These are phyloP conservation scores for Epinephelus moara DNA, from an alignment of 2,113 vertebrate genomes.

Conservation along the genomic window DNA sequence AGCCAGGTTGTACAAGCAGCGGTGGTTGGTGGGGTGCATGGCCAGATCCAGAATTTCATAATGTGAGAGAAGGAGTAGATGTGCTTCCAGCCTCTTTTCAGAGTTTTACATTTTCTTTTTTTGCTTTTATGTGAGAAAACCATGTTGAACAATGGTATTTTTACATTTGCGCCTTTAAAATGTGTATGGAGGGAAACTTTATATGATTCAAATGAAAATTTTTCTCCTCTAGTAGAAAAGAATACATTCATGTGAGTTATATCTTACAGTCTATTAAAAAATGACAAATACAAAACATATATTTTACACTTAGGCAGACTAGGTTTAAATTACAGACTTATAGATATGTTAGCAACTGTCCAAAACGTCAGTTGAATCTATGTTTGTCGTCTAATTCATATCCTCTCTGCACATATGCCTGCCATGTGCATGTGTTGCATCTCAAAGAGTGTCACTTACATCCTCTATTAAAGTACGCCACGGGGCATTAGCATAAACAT, in stretches of 20 bases:
- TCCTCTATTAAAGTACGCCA: slow-evolving; percentile 37
- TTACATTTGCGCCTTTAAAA: too few relatives aligned
- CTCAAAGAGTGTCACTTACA: slow-evolving; percentile 19
- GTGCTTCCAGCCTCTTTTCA: too few relatives aligned
- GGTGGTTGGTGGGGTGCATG: too few relatives aligned
- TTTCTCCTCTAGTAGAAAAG: neutral
- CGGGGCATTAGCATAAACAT: slow-evolving; percentile 67
- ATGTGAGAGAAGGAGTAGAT: too few relatives aligned
- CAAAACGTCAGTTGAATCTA: neutral
- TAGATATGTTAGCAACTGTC: neutral
- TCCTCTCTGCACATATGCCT: slow-evolving; percentile 3
- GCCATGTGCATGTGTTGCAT: slow-evolving; percentile 6
- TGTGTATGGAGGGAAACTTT: too few relatives aligned
- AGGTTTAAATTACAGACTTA: neutral
- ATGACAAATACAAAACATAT: neutral
- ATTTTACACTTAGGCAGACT: neutral
- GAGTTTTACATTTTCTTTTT: too few relatives aligned
- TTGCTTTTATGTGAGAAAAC: too few relatives aligned
- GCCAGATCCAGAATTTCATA: too few relatives aligned
- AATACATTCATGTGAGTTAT: neutral
- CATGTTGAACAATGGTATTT: too few relatives aligned
- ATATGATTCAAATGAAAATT: neutral
- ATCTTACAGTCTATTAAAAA: neutral
- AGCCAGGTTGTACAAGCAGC: too few relatives aligned
- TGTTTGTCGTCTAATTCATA: neutral